Evolutionary conservation across 2,113 vertebrate genomes (phyloP).

Genomic region (Lontra canadensis): DNA sequence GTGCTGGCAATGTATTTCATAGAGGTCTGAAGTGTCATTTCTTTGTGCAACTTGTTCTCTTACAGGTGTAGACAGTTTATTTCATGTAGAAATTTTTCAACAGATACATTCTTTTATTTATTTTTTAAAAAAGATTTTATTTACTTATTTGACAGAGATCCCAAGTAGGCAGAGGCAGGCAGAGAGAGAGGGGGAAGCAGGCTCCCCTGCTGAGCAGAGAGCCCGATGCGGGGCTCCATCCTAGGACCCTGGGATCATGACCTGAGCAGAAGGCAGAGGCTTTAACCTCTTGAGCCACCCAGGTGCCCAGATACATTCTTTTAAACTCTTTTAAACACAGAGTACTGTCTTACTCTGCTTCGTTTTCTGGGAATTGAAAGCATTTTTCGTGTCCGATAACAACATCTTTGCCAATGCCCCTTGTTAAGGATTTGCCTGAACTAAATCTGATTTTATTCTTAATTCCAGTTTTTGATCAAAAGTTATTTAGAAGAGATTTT

Average conservation of each 20-base stretch:
- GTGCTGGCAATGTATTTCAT: constrained; percentile 45
- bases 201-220: too few species aligned
- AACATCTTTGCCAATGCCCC: constrained; percentile 72
- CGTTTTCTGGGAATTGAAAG: constrained; percentile 67
- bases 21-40: constrained; percentile 54
- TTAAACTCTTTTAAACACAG: constrained; percentile 22
- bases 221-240: too few species aligned
- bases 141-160: too few species aligned
- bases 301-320: constrained; percentile 46
- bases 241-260: too few species aligned
- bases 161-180: too few species aligned
- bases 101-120: constrained; percentile 41
- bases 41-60: constrained; percentile 77
- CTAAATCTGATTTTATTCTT: constrained; percentile 51
- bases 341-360: constrained; percentile 54
- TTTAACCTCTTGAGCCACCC: too few species aligned
- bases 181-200: too few species aligned
- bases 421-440: constrained; percentile 72
- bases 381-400: constrained; percentile 75
- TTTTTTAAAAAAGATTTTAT: too few species aligned
- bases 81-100: constrained; percentile 77
- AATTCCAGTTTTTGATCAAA: background rate
- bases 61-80: constrained; percentile 74
- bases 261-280: too few species aligned
- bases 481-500: background rate